Conservation (phyloP, 2,888 invertebrate species). For the Acleris holmiana region DNA sequence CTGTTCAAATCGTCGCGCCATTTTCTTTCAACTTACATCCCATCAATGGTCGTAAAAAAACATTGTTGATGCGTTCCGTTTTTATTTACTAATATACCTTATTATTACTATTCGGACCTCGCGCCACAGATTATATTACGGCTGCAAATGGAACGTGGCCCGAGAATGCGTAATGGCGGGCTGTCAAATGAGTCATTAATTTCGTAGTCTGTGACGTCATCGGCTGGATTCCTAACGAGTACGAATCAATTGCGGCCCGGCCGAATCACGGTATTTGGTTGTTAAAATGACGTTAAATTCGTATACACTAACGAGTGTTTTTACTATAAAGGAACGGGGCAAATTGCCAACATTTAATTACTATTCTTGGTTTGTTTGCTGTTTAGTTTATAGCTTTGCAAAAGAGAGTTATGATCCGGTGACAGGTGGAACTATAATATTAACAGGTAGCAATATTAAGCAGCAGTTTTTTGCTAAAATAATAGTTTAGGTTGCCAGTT, state of each 20-base stretch:
- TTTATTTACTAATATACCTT: slow-evolving; percentile 5
- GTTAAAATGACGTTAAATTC: slow-evolving; percentile 7
- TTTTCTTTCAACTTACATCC: no score
- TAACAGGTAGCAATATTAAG: no score
- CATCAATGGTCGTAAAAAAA: slow-evolving; percentile 6
- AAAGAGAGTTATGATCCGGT: no score
- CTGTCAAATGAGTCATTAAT: slow-evolving; percentile 26
- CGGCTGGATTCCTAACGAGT: slow-evolving; percentile 18
- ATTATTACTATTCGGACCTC: slow-evolving; percentile 10
- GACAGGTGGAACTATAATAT: no score
- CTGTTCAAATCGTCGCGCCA: no score
- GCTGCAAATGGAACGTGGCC: slow-evolving; percentile 19
- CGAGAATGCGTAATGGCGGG: slow-evolving; percentile 19
- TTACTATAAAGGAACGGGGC: no score
- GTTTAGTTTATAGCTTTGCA: no score
- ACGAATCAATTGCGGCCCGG: slow-evolving; percentile 9
- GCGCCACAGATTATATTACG: slow-evolving; percentile 22
- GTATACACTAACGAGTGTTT: slow-evolving; percentile 3
- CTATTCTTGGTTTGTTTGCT: no score
- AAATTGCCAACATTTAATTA: no score
- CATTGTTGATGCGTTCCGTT: slow-evolving; percentile 10
- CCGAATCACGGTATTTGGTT: slow-evolving; percentile 16
- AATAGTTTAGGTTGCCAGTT: no score
- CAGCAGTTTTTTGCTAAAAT: no score
- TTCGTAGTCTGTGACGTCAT: slow-evolving; percentile 23